These are phyloP conservation scores for Meiosimyza decipiens DNA, from an alignment of 2,888 invertebrate genomes.

Conservation along the genomic window DNA sequence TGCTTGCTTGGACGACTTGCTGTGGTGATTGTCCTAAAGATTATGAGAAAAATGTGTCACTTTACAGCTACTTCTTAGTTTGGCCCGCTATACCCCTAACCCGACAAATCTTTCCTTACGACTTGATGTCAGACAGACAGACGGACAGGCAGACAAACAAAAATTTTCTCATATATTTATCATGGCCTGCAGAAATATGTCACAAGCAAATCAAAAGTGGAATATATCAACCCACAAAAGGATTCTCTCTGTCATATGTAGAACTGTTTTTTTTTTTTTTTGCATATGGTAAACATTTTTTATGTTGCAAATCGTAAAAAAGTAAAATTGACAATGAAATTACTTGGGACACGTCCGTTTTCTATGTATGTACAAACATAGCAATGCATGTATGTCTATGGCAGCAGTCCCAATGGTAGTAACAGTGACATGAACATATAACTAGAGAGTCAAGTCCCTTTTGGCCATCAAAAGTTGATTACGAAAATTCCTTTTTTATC, in stretches of 20 bases:
- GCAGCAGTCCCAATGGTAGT: background rate
- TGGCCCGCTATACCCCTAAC: no score
- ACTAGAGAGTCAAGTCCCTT: conserved; percentile 13
- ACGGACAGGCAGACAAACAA: no score
- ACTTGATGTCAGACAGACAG: background rate
- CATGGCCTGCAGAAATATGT: conserved; percentile 27
- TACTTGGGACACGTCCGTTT: conserved; percentile 11
- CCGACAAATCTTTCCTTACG: no score
- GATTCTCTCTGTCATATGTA: background rate
- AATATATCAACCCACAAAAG: conserved; percentile 15
- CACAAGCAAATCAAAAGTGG: conserved; percentile 18
- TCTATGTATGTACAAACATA: background rate
- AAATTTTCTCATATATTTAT: conserved; percentile 6
- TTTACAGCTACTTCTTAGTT: background rate
- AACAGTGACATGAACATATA: background rate
- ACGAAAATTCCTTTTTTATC: conserved; percentile 28
- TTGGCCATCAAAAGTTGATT: conserved; percentile 23
- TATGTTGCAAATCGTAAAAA: conserved; percentile 25
- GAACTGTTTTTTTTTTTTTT: background rate
- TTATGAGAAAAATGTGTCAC: conserved; percentile 12
- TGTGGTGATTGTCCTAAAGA: background rate
- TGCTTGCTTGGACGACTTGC: background rate
- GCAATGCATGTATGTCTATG: conserved; percentile 4
- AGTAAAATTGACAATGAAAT: conserved; percentile 28
- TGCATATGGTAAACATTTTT: conserved; percentile 16